These are phyloP conservation scores for Tetrapedia diversipes DNA, from an alignment of 2,888 invertebrate genomes.

Conservation along the genomic window DNA sequence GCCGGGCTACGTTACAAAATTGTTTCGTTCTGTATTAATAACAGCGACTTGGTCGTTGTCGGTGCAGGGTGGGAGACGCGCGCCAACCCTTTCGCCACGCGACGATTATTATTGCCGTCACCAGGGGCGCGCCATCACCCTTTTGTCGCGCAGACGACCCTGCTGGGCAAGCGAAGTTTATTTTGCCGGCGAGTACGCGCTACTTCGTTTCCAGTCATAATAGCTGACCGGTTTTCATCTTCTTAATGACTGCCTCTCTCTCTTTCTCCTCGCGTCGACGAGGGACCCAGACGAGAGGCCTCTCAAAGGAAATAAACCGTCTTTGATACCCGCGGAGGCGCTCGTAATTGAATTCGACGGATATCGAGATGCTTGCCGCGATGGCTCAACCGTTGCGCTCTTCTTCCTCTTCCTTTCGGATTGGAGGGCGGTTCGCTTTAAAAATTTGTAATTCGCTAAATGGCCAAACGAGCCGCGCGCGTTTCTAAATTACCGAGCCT, in stretches of 20 bases:
- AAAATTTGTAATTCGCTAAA: slow-evolving; percentile 13
- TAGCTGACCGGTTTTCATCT: slow-evolving; percentile 55
- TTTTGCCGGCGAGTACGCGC: slow-evolving; percentile 37
- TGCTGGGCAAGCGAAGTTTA: slow-evolving; percentile 19
- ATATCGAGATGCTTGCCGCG: not conserved
- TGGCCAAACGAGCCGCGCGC: not conserved
- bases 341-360: slow-evolving; percentile 39
- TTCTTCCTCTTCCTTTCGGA: not conserved
- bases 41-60: slow-evolving; percentile 52
- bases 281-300: not conserved
- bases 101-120: slow-evolving; percentile 66
- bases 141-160: no score
- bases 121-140: slow-evolving; percentile 50
- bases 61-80: slow-evolving; percentile 38
- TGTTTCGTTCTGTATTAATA: slow-evolving; percentile 79
- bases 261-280: not conserved
- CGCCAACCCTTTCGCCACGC: slow-evolving; percentile 63
- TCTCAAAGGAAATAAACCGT: slow-evolving; percentile 34
- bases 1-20: slow-evolving; percentile 76
- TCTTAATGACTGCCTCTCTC: slow-evolving; percentile 47
- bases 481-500: not conserved
- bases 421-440: not conserved
- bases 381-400: no score
- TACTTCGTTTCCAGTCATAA: slow-evolving; percentile 43
- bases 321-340: slow-evolving; percentile 21